These are phyloP conservation scores for Tetranychus piercei DNA, from an alignment of 2,888 invertebrate species.

Conservation along the genomic window DNA sequence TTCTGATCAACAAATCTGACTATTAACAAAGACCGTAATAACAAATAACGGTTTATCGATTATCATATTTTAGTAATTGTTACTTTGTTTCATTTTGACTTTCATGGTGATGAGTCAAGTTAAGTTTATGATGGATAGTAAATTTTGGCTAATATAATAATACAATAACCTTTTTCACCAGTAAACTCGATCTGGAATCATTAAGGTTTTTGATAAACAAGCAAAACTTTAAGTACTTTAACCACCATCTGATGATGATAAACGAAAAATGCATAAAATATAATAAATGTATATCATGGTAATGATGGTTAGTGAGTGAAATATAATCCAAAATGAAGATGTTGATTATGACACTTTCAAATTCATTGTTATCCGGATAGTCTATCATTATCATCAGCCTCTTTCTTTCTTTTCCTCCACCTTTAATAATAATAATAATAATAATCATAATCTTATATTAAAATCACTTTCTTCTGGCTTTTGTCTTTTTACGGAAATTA, in stretches of 20 bases:
- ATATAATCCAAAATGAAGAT: not conserved
- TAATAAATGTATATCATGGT: not conserved
- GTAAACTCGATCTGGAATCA: not conserved
- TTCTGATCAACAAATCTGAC: too few relatives aligned
- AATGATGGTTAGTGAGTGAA: not conserved
- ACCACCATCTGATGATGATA: too few relatives aligned
- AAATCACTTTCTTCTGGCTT: not conserved
- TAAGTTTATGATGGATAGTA: slow-evolving; percentile 10
- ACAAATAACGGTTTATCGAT: too few relatives aligned
- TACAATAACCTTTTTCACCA: not conserved
- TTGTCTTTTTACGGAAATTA: not conserved
- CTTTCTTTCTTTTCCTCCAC: not conserved
- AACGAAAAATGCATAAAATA: too few relatives aligned
- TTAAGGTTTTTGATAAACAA: too few relatives aligned
- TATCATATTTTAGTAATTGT: too few relatives aligned
- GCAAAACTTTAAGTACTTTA: too few relatives aligned
- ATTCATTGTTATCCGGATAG: not conserved
- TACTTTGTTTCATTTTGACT: too few relatives aligned
- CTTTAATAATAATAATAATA: not conserved
- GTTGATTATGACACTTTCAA: not conserved
- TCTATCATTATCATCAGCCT: not conserved
- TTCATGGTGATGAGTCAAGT: not conserved
- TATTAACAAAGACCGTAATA: too few relatives aligned
- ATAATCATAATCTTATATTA: not conserved
- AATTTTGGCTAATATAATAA: not conserved